Evolutionary conservation across 2,113 vertebrate species (phyloP).

Genomic region (Perognathus longimembris): DNA sequence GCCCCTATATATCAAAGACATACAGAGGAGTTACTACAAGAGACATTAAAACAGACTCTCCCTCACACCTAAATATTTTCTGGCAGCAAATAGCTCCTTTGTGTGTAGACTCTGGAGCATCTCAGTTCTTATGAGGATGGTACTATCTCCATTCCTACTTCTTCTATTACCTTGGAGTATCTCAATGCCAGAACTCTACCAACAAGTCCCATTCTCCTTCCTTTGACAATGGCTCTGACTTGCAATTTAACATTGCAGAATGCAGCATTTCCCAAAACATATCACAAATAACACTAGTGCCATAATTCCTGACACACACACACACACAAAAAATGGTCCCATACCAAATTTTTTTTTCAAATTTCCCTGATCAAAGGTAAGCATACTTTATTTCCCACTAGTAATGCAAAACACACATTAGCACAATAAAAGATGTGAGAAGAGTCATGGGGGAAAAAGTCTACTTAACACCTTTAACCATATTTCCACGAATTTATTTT

Average conservation of each 20-base stretch:
- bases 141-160: not conserved
- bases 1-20: not conserved
- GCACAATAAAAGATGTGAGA: conserved; percentile 53
- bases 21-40: not conserved
- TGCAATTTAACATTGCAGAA: not conserved
- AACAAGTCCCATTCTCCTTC: not conserved
- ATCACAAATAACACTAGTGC: not conserved
- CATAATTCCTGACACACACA: not conserved
- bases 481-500: conserved; percentile 1
- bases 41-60: not conserved
- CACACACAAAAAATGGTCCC: not conserved
- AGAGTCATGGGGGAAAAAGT: conserved; percentile 20
- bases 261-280: conserved; percentile 21
- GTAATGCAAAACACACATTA: not conserved
- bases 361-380: not conserved
- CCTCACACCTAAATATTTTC: not conserved
- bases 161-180: not conserved
- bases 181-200: not conserved
- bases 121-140: not conserved
- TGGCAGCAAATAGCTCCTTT: not conserved
- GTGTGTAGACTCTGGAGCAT: not conserved
- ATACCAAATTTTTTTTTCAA: not conserved
- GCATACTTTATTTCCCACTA: not conserved
- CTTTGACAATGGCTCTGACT: not conserved
- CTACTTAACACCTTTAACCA: conserved; percentile 32